Conservation (phyloP, 2,888 invertebrate genomes). For the Conus canariensis region DNA sequence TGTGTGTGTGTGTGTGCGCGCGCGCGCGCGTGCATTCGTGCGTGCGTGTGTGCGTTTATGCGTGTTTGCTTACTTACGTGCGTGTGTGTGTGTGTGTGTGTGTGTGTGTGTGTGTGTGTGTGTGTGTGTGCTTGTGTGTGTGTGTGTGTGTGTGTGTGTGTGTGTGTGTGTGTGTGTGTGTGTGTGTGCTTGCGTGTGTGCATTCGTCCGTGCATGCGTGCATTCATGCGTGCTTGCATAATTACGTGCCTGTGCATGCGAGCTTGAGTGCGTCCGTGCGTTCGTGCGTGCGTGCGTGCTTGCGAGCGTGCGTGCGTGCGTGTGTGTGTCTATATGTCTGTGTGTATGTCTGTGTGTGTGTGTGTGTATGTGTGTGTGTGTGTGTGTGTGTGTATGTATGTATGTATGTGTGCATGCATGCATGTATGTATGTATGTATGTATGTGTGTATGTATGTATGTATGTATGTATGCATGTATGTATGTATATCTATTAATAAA, state of each 20-base stretch:
- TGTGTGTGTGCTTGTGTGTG: neutral
- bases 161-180: too few species aligned
- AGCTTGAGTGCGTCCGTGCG: neutral
- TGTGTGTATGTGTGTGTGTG: neutral
- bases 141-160: neutral
- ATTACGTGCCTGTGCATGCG: neutral
- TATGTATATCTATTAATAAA: neutral
- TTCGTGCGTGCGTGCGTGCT: neutral
- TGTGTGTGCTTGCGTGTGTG: neutral
- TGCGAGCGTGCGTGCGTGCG: too few species aligned
- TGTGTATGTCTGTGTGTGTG: neutral
- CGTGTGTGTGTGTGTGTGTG: too few species aligned
- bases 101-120: neutral
- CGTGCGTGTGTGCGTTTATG: too few species aligned
- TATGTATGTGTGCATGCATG: neutral
- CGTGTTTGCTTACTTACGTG: too few species aligned
- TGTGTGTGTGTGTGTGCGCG: neutral
- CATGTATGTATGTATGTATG: neutral
- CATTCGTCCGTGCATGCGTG: neutral
- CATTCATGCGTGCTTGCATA: neutral
- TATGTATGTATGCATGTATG: neutral
- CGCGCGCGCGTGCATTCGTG: too few species aligned
- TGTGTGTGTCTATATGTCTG: neutral
- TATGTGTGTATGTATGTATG: neutral
- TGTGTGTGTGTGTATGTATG: neutral